Conservation (phyloP, 2,888 invertebrate genomes). For the Phengaris arion region DNA sequence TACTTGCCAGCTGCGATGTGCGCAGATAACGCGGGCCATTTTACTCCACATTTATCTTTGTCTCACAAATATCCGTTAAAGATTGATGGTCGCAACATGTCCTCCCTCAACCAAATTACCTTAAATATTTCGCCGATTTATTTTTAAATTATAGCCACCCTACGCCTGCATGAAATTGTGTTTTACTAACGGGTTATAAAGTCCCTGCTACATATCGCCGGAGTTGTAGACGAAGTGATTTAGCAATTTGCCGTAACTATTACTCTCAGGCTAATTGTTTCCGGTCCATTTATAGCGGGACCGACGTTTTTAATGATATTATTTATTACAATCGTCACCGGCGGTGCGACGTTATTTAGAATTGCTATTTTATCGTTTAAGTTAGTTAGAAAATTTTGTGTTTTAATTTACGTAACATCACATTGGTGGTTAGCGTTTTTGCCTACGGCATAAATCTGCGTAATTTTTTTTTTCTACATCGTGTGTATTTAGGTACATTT, state of each 20-base stretch:
- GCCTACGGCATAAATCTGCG: neutral
- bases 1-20: constrained; percentile 14
- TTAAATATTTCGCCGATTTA: constrained; percentile 27
- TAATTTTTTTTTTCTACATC: too few relatives aligned
- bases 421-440: neutral
- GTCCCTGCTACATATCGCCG: constrained; percentile 68
- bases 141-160: constrained; percentile 31
- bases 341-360: constrained; percentile 16
- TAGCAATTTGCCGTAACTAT: constrained; percentile 61
- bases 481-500: too few relatives aligned
- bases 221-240: constrained; percentile 66
- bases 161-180: constrained; percentile 71
- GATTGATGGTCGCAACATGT: constrained; percentile 29
- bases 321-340: constrained; percentile 13
- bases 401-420: neutral
- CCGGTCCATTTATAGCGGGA: constrained; percentile 52
- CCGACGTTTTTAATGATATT: constrained; percentile 25
- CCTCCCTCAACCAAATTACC: constrained; percentile 23
- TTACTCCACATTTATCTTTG: constrained; percentile 29
- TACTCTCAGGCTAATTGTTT: constrained; percentile 65
- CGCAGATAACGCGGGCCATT: constrained; percentile 26
- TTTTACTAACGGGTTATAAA: constrained; percentile 78
- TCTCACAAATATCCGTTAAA: constrained; percentile 30
- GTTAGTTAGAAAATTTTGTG: neutral
- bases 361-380: constrained; percentile 19